Percentiles rank a stretch among this genome's conserved stretches.
phyloP scores from a whole-genome alignment of 2,888 invertebrate genomes.

The Ischnura elegans region DNA sequence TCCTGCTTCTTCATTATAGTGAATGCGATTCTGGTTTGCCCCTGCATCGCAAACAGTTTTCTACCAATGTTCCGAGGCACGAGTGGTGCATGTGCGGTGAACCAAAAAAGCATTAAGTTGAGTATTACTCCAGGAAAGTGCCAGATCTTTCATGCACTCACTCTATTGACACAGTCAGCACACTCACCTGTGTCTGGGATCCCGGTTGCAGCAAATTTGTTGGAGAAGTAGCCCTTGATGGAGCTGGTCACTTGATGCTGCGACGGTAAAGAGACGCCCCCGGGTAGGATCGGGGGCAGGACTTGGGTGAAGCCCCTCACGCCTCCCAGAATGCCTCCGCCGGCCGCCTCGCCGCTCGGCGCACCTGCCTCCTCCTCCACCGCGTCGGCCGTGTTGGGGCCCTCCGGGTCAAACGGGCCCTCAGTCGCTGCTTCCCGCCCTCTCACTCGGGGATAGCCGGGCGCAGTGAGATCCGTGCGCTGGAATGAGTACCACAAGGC shows the following conservation, averaged over 20 bases:
- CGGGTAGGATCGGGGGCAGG: conserved; percentile 67
- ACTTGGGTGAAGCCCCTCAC: conserved; percentile 52
- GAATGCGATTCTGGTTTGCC: too few relatives aligned
- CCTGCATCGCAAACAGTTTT: too few relatives aligned
- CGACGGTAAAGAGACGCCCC: conserved; percentile 77
- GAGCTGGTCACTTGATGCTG: conserved; percentile 86
- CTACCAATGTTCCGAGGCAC: too few relatives aligned
- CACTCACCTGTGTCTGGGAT: conserved; percentile 85
- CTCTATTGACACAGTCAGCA: background rate
- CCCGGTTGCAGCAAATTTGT: conserved; percentile 84
- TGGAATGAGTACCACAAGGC: background rate
- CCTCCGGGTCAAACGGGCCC: conserved; percentile 67
- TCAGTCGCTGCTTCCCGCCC: conserved; percentile 61
- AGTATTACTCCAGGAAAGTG: too few relatives aligned
- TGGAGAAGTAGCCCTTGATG: conserved; percentile 86
- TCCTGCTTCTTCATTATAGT: too few relatives aligned
- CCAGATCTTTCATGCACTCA: too few relatives aligned
- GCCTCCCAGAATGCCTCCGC: conserved; percentile 63
- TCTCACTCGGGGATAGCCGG: background rate
- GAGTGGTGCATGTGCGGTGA: too few relatives aligned
- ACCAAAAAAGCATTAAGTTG: too few relatives aligned
- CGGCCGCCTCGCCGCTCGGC: conserved; percentile 78
- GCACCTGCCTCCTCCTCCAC: conserved; percentile 80
- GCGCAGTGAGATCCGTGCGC: background rate
- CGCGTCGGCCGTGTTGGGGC: conserved; percentile 62